Base-by-base conservation (phyloP, 2,113 vertebrate genomes). In the Halichoeres trimaculatus region DNA sequence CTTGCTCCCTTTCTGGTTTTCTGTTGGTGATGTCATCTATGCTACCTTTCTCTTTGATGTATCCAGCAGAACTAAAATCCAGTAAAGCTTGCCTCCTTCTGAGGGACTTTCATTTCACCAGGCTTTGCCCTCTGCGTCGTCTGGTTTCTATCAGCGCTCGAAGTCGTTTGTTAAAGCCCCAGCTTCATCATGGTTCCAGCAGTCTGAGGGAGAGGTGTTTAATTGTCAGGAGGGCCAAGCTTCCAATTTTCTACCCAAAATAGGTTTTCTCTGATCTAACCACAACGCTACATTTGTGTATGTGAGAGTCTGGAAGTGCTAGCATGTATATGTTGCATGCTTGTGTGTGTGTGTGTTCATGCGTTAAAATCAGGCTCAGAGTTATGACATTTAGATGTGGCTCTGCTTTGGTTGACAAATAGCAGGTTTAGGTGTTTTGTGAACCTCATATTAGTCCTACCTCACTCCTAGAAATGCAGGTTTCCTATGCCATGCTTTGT, bases 141-240 rank as follows among this genome's bases (percentile, higher is more conserved):
- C 57, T 87, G 71, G 62, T 47, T 79, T 84, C 53, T 52, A 45
- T 78, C 54, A 64, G 50, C 50, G 61, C 34, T 47, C 56, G 71
- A 13, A 47, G 24, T 54, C 0, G 14, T n/a, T 24, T 38, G 30
- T 47, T 53, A 48, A 30, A 2, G 47, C 41, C 73, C 71, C 59
- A 76, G 67, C 61, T 70, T 70, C 45, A 48, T 20, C 14, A 0
- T 51, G 55, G 55, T 72, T 78, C 58, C 45, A 79, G 47, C 40
- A 70, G 69, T 66, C 51, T 70, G 35, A 47, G 20, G 41, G 45
- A 62, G 48, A 86, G 59, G 57, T 78, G 74, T 87, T 64, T 78
- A 74, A 89, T 73, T 77, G 60, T 84, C 50, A 74, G 58, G 22
- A 64, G 34, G 5, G 20, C 17, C 7, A 55, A 70, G 41, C 47